phyloP scores from a whole-genome alignment of 2,888 invertebrate species.

The Hermodice carunculata region DNA sequence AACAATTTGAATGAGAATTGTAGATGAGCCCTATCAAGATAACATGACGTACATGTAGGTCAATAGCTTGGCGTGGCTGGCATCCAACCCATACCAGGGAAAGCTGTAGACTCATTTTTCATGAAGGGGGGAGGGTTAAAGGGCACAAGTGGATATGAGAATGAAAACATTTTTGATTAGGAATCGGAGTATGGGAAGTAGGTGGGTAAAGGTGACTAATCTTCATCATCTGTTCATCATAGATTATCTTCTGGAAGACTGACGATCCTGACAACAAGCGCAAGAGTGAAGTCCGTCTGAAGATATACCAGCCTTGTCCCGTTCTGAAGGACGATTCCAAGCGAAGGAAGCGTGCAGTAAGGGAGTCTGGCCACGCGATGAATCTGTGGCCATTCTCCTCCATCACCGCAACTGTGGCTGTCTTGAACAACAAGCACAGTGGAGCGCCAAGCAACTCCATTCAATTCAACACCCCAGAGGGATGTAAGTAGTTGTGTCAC shows the following conservation, averaged over 20 bases:
- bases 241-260: conserved; percentile 32
- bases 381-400: conserved; percentile 67
- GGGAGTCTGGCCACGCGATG: conserved; percentile 32
- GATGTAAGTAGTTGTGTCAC: conserved; percentile 48
- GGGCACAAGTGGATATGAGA: too few relatives aligned
- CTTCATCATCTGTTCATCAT: too few relatives aligned
- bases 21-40: too few relatives aligned
- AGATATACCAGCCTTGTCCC: conserved; percentile 16
- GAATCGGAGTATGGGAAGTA: too few relatives aligned
- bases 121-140: too few relatives aligned
- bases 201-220: too few relatives aligned
- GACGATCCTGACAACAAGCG: conserved; percentile 15
- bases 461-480: conserved; percentile 66
- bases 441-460: conserved; percentile 78
- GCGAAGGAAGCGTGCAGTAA: background rate
- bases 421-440: conserved; percentile 8
- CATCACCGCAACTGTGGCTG: conserved; percentile 84
- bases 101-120: too few relatives aligned
- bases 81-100: too few relatives aligned
- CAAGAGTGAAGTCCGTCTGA: conserved; percentile 11
- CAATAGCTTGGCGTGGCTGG: too few relatives aligned
- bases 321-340: background rate
- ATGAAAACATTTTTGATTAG: too few relatives aligned
- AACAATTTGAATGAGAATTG: too few relatives aligned
- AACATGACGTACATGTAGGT: too few relatives aligned